Base-by-base conservation (phyloP, 64 coral and sea anemone genomes). In the Montipora sp. region DNA sequence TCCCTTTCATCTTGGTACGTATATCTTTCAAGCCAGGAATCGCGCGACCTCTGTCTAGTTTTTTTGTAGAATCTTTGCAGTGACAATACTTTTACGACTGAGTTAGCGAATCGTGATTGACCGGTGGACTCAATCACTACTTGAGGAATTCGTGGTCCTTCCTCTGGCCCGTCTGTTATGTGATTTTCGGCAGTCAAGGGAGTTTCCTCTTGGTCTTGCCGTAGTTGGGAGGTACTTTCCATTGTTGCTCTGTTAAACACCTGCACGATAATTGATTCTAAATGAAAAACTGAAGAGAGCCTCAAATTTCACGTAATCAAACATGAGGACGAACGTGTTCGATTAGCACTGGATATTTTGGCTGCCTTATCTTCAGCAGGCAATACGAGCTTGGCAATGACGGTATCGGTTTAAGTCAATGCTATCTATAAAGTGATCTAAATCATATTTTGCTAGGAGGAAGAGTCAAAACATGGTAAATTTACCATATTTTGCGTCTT, bases 21-120 rank as follows among this genome's bases (percentile, higher is more conserved):
- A 55, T 96, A 96, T 46, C 94, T 87, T n/a, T 96, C 91, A 6
- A 96, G 83, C 95, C 95, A 96, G 4, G 92, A 90, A 13, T 96
- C 95, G 15, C 95, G 95, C 81, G 82, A 87, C 36, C 86, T 90
- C 67, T 78, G 82, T 36, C 63, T 86, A 5, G 92, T 82, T 60
- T 94, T 94, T 47, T 77, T 87, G 22, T 94, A 96, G 58, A 96
- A 94, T 57, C 88, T 67, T 65, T 96, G 95, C 18, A 94, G 47
- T 19, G 95, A 96, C n/a, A 96, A 69, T 43, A 96, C 68, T 43
- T 50, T 87, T 6, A 94, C 5, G 5, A 88, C 95, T 14, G 93
- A 88, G 27, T 88, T 91, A 0, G 95, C 92, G 72, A 96, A 96
- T 47, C 92, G 76, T 24, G 91, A 45, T 24, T 93, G 75, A 21